A percentile compares a stretch with the other conserved stretches of the same genome.
phyloP scores from a whole-genome alignment of 2,113 vertebrate species.

The Stomatorhinus ivindoensis region DNA sequence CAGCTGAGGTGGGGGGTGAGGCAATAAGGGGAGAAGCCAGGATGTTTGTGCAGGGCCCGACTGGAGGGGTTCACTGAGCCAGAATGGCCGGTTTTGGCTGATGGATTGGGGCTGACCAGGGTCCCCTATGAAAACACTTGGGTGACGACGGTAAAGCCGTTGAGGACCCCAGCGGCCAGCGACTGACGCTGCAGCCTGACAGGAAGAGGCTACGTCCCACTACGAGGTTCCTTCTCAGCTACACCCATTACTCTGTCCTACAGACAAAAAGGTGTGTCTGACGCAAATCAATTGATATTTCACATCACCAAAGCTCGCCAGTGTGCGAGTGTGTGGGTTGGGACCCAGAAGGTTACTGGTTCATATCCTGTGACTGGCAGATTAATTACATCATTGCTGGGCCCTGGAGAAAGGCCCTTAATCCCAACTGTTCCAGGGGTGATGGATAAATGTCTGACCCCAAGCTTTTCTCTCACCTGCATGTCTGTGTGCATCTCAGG shows the following conservation, averaged over 20 bases:
- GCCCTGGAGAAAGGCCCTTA: background rate
- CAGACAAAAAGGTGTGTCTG: background rate
- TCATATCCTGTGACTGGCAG: background rate
- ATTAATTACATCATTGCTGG: background rate
- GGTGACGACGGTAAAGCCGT: background rate
- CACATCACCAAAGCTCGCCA: background rate
- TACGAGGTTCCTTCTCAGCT: background rate
- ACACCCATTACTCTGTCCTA: background rate
- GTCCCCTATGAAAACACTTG: background rate
- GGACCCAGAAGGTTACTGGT: background rate
- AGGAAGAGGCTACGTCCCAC: background rate
- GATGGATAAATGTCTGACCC: background rate
- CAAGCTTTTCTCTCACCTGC: background rate
- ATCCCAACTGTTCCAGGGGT: background rate
- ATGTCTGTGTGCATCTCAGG: background rate
- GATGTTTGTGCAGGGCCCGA: conserved; percentile 97
- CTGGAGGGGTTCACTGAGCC: conserved; percentile 10
- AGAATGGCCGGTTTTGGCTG: background rate
- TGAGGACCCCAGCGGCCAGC: background rate
- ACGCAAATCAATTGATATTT: background rate
- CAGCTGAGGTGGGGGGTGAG: conserved; percentile 85
- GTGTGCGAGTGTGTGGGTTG: background rate
- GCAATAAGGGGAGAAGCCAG: conserved; percentile 79
- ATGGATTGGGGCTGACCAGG: background rate
- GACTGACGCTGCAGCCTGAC: background rate